phyloP scores from a whole-genome alignment of 2,797 vertebrate genomes.

The Otus scops region DNA sequence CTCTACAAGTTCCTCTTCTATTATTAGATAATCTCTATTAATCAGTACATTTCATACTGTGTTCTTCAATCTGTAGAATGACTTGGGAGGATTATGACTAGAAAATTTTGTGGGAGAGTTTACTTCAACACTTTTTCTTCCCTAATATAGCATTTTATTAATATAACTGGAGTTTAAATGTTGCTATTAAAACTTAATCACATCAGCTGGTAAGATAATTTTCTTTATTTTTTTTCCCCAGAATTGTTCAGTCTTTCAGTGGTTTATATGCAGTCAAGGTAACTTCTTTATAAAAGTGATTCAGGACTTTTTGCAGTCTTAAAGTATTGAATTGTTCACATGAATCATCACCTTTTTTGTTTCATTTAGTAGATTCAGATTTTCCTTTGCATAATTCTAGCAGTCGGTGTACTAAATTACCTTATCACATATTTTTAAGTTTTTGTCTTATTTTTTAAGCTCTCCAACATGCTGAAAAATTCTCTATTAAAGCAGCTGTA shows the following conservation, averaged over 20 bases:
- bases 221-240: not conserved
- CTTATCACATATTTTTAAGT: not conserved
- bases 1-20: not conserved
- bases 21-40: not conserved
- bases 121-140: not conserved
- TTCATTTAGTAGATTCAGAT: not conserved
- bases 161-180: not conserved
- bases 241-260: not conserved
- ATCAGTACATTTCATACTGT: not conserved
- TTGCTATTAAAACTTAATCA: not conserved
- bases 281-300: not conserved
- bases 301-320: not conserved
- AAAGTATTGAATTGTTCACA: not conserved
- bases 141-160: not conserved
- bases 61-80: not conserved
- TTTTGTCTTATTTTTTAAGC: not conserved
- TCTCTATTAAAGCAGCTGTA: not conserved
- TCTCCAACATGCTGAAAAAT: not conserved
- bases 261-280: not conserved
- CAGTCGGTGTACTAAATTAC: not conserved
- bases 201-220: not conserved
- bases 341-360: not conserved
- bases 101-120: not conserved
- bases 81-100: not conserved
- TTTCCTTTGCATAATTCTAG: not conserved